These are phyloP conservation scores for Origma solitaria DNA, from an alignment of 2,113 vertebrate species.

Conservation along the genomic window DNA sequence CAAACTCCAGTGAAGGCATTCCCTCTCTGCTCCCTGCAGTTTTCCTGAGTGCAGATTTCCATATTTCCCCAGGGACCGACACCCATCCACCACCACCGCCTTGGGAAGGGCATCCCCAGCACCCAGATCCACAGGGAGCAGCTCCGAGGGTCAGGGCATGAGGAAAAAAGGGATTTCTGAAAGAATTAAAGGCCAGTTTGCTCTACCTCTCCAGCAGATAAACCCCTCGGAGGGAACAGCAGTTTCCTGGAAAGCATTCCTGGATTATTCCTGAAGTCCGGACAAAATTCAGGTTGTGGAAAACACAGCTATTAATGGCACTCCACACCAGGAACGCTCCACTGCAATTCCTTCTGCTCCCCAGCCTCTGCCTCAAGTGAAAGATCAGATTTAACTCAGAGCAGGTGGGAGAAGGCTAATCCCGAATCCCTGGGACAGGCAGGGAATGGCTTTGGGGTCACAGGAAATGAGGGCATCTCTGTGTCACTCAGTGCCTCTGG, in stretches of 20 bases:
- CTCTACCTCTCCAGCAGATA: background rate
- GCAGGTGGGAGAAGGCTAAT: background rate
- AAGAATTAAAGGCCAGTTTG: background rate
- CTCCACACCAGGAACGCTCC: background rate
- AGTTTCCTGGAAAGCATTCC: background rate
- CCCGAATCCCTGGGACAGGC: background rate
- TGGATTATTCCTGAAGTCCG: background rate
- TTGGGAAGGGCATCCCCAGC: background rate
- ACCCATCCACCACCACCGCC: background rate
- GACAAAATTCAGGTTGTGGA: background rate
- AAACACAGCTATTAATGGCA: background rate
- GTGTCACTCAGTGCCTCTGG: background rate
- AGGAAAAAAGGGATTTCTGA: fast-evolving
- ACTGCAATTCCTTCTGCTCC: background rate
- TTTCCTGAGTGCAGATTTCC: background rate
- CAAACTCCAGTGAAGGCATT: fast-evolving
- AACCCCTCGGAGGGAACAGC: background rate
- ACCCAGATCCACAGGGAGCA: background rate
- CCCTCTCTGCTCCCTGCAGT: fast-evolving
- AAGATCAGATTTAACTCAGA: fast-evolving
- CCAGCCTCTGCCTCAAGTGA: fast-evolving
- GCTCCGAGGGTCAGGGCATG: fast-evolving
- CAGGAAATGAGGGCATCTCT: too few relatives aligned
- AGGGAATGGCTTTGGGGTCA: too few relatives aligned
- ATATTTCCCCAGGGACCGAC: fast-evolving